Evolutionary conservation across 2,113 vertebrate species (phyloP), one percentile per base, ranked within the genome.

Genomic region (Oophaga pumilio): DNA sequence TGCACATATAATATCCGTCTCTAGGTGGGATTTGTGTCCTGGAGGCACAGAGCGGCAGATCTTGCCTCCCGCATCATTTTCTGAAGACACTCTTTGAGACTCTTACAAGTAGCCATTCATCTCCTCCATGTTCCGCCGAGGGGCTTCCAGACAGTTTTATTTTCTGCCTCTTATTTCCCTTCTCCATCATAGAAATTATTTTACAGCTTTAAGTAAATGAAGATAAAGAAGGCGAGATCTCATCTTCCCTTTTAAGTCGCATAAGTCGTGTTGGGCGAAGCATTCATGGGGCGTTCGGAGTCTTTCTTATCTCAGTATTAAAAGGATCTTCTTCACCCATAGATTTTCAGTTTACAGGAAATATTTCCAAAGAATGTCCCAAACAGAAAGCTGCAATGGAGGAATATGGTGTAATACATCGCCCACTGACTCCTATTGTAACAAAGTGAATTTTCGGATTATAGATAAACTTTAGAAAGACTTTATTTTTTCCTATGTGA

Each of bases 91-190:
- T 71, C n/a, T 73, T 53, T 60, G 6, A 60, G 64, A 76, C 22
- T 68, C 33, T 78, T 53, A 52, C 77, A 60, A 53, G 12, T 17
- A 52, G 71, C 78, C 10, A 74, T 73, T 62, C 68, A 76, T 87
- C 86, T 87, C 76, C 24, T 74, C 78, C 22, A 28, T 74, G 18
- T 62, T 76, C 33, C 53, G 86, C 86, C 86, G 11, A 62, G 68
- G 69, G 86, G 86, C 62, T 24, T 49, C 69, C 15, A 64, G 86
- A 76, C 86, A 76, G 66, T 24, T 87, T 82, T 82, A 87, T 87
- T 68, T 68, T 69, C 17, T 15, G 76, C 3, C 24, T 18, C 13
- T 73, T 52, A 81, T 71, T 64, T 78, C 73, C 20, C n/a, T 81
- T 52, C 68, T 82, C 59, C 78, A 49, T 81, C 14, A 2, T 26